Percentiles rank a stretch among this genome's conserved stretches.
phyloP scores from a whole-genome alignment of 2,888 invertebrate genomes.

The Augiades crinisus region DNA sequence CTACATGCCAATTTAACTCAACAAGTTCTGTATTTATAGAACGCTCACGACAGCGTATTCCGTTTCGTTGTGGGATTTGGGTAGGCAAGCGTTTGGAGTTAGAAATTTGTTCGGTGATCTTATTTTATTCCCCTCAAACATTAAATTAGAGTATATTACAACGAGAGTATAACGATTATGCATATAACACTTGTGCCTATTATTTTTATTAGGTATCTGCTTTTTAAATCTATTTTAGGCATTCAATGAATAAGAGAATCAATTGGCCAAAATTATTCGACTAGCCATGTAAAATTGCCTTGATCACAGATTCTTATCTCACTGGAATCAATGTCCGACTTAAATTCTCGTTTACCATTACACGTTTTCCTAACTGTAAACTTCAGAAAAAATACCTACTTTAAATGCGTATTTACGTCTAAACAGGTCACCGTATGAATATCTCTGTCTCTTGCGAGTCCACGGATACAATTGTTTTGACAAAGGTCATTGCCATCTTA shows the following conservation, averaged over 20 bases:
- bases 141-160: not conserved
- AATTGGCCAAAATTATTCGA: not conserved
- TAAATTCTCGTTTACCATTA: constrained; percentile 8
- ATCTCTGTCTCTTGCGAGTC: constrained; percentile 12
- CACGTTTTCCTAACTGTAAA: constrained; percentile 19
- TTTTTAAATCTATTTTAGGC: not conserved
- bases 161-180: no score
- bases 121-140: not conserved
- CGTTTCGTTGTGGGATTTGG: constrained; percentile 9
- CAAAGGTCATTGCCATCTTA: constrained; percentile 73
- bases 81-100: not conserved
- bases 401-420: constrained; percentile 6
- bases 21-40: constrained; percentile 25
- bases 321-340: constrained; percentile 4
- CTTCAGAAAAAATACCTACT: constrained; percentile 4
- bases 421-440: constrained; percentile 21
- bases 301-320: constrained; percentile 4
- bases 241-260: not conserved
- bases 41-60: constrained; percentile 12
- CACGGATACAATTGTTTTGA: constrained; percentile 55
- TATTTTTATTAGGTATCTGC: no score
- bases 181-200: no score
- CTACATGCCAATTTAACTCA: constrained; percentile 26
- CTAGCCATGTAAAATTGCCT: constrained; percentile 4
- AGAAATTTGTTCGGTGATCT: not conserved